Evolutionary conservation across 2,888 invertebrate species (phyloP).

Genomic region (Boloria selene): DNA sequence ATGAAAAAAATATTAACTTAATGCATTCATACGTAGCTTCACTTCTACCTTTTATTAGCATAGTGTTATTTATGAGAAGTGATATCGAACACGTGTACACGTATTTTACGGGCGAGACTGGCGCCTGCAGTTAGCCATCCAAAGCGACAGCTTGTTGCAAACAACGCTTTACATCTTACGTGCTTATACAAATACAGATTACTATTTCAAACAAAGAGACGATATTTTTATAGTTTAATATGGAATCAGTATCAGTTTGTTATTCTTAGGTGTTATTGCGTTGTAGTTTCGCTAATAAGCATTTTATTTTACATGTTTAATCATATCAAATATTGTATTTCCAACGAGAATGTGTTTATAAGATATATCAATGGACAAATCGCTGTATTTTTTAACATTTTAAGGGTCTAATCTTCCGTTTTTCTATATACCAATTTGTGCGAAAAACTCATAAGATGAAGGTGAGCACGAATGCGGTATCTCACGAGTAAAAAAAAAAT

Average conservation of each 20-base stretch:
- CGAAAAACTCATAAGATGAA: too few species aligned
- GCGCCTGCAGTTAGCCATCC: conserved; percentile 35
- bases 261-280: too few species aligned
- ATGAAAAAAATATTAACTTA: not conserved
- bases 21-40: not conserved
- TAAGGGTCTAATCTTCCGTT: too few species aligned
- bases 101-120: conserved; percentile 39
- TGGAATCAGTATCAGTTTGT: not conserved
- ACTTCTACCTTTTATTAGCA: conserved; percentile 10
- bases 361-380: too few species aligned
- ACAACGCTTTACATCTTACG: conserved; percentile 18
- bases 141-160: conserved; percentile 22
- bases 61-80: conserved; percentile 46
- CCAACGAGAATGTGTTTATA: too few species aligned
- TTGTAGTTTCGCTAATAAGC: too few species aligned
- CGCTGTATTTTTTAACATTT: too few species aligned
- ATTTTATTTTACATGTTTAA: too few species aligned
- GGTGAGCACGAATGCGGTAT: too few species aligned
- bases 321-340: too few species aligned
- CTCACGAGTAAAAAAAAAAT: too few species aligned
- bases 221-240: not conserved
- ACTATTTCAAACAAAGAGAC: not conserved
- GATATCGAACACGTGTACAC: conserved; percentile 53
- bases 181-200: conserved; percentile 15
- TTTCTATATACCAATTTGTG: too few species aligned